phyloP scores from a whole-genome alignment of 2,113 vertebrate species.

The Actenoides hombroni region DNA sequence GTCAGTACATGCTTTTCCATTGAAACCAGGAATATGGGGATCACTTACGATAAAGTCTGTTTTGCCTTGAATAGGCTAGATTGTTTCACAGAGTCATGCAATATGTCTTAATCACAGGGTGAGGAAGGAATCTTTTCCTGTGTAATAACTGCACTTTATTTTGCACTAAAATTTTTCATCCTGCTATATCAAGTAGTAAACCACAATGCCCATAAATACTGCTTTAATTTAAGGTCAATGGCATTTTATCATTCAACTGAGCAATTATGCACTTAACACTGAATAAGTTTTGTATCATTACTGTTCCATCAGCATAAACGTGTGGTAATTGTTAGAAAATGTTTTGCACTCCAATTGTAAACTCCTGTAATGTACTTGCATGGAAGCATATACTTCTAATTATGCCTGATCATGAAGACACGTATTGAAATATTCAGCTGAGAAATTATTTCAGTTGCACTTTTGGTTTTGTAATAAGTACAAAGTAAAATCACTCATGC shows the following conservation, averaged over 20 bases:
- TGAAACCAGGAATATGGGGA: slow-evolving; percentile 25
- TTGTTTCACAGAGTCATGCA: slow-evolving; percentile 25
- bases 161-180: slow-evolving; percentile 47
- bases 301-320: background rate
- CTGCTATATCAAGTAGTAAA: slow-evolving; percentile 2
- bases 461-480: background rate
- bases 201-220: background rate
- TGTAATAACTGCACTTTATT: slow-evolving; percentile 52
- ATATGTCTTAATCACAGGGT: slow-evolving; percentile 13
- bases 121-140: slow-evolving; percentile 10
- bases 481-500: background rate
- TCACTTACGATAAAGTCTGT: slow-evolving; percentile 3
- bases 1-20: slow-evolving; percentile 18
- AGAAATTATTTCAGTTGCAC: background rate
- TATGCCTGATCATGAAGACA: background rate
- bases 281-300: background rate
- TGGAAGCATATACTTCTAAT: slow-evolving; percentile 5
- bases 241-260: slow-evolving; percentile 50
- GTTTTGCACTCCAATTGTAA: background rate
- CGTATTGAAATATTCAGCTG: background rate
- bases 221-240: slow-evolving; percentile 30
- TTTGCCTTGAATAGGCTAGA: slow-evolving; percentile 11
- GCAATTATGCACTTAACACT: slow-evolving; percentile 43
- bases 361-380: slow-evolving; percentile 2
- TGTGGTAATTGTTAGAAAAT: background rate